phyloP scores from a whole-genome alignment of 2,888 invertebrate species.

The Anticlea derivata region DNA sequence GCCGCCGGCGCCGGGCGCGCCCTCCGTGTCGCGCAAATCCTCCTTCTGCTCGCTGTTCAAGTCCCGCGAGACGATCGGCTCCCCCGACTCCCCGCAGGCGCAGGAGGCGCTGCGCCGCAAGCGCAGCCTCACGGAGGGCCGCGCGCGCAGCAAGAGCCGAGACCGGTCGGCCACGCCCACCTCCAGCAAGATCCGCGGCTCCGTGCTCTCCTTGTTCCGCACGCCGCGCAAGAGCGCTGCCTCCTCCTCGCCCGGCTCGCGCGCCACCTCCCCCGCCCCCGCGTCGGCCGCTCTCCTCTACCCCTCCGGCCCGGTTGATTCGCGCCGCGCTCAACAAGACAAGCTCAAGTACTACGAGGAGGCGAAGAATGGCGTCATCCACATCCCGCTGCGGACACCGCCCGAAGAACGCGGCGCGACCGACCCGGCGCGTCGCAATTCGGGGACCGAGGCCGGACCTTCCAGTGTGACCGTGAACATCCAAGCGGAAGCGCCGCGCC shows the following conservation, averaged over 20 bases:
- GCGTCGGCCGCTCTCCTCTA: conserved; percentile 44
- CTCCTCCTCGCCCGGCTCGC: conserved; percentile 65
- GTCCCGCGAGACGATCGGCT: conserved; percentile 86
- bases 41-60: conserved; percentile 92
- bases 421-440: conserved; percentile 42
- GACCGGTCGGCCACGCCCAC: conserved; percentile 85
- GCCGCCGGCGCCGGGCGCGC: too few species aligned
- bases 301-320: conserved; percentile 28
- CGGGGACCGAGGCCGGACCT: conserved; percentile 40
- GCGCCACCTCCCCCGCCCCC: conserved; percentile 66
- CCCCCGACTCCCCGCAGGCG: conserved; percentile 85
- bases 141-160: conserved; percentile 87
- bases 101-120: conserved; percentile 72
- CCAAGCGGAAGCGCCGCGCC: conserved; percentile 43
- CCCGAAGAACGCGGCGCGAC: conserved; percentile 84
- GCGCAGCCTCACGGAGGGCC: conserved; percentile 71
- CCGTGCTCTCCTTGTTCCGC: conserved; percentile 87
- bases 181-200: conserved; percentile 84
- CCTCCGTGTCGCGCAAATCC: conserved; percentile 88
- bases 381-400: conserved; percentile 90
- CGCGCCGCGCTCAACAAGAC: conserved; percentile 46
- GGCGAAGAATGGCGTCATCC: conserved; percentile 85
- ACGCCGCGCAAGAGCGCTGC: conserved; percentile 72
- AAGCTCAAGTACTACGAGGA: conserved; percentile 85
- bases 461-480: conserved; percentile 34